Base-by-base conservation (phyloP, 2,888 invertebrate species). In the Geophilus truncorum region DNA sequence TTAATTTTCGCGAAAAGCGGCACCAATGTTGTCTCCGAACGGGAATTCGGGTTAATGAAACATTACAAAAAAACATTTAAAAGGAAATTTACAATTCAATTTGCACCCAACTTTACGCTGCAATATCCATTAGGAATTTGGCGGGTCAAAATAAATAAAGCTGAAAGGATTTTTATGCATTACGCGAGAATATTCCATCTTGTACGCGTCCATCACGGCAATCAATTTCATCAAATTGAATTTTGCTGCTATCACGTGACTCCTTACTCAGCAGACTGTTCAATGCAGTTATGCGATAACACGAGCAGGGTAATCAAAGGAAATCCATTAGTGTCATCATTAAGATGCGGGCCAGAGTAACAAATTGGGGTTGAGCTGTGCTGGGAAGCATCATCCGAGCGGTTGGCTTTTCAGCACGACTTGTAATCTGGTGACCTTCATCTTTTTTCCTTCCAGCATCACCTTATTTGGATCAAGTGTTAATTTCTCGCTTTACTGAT, bases 281-380 rank as follows among this genome's bases (percentile, higher is more conserved):
- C 70, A 28, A 25, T 25, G 70, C 28, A 6, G 70, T 70, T 70
- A 28, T 70, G 28, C 70, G 70, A 70, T n/a, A 51, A 51, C 51
- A 51, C 21, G 70, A 12, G 28, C 70, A 28, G n/a, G 28, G 25
- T 70, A 70, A 70, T 70, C 70, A 70, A 70, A 70, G 70, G 12
- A 70, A 70, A 70, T 70, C 70, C 70, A 70, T 70, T 70, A 70
- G 70, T 28, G 23, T 70, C 70, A 70, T 28, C 28, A 70, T 25
- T 28, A 70, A 70, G 28, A 15, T 70, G 70, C 51, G 51, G 51
- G 15, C 57, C 57, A 23, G 10, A 25, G 28, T 28, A 70, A 23
- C 70, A 70, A 70, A 70, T 51, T 18, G 51, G 70, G 70, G 57
- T 62, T 62, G 57, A n/a, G n/a, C n/a, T n/a, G n/a, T n/a, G n/a